These are phyloP conservation scores for Bombus breviceps DNA, from an alignment of 1,140 invertebrate genomes.

Conservation along the genomic window DNA sequence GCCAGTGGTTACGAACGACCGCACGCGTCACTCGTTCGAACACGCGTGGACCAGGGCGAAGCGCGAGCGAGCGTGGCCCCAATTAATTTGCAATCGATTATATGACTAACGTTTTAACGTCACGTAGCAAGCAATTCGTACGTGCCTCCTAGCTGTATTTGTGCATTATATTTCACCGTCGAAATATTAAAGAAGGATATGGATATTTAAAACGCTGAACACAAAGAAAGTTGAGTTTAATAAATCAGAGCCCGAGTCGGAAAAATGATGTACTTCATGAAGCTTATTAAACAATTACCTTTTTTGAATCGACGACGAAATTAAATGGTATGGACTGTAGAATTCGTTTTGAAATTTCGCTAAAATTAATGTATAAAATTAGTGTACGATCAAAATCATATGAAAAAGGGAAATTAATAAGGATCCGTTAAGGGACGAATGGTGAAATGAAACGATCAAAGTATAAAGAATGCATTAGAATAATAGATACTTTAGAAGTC, in stretches of 20 bases:
- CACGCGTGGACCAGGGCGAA: constrained; percentile 45
- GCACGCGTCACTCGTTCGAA: constrained; percentile 63
- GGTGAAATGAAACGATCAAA: too few relatives aligned
- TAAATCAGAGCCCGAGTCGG: background rate
- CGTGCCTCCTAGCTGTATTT: constrained; percentile 13
- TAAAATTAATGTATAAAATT: too few relatives aligned
- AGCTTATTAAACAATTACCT: background rate
- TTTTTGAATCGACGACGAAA: background rate
- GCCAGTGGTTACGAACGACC: constrained; percentile 55
- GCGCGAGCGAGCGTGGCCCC: constrained; percentile 40
- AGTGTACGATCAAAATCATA: too few relatives aligned
- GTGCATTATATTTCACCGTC: constrained; percentile 41
- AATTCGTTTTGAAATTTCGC: background rate
- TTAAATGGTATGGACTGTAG: too few relatives aligned
- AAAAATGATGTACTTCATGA: background rate
- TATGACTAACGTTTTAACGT: constrained; percentile 59
- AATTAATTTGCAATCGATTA: constrained; percentile 74
- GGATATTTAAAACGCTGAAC: background rate
- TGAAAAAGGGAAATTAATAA: background rate
- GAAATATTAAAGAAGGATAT: constrained; percentile 20
- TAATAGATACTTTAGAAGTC: too few relatives aligned
- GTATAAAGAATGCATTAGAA: too few relatives aligned
- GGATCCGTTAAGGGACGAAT: too few relatives aligned
- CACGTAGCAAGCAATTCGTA: constrained; percentile 51
- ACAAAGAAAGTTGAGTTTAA: background rate